Base-by-base conservation (phyloP, 2,113 vertebrate genomes). In the Spheniscus mendiculus region DNA sequence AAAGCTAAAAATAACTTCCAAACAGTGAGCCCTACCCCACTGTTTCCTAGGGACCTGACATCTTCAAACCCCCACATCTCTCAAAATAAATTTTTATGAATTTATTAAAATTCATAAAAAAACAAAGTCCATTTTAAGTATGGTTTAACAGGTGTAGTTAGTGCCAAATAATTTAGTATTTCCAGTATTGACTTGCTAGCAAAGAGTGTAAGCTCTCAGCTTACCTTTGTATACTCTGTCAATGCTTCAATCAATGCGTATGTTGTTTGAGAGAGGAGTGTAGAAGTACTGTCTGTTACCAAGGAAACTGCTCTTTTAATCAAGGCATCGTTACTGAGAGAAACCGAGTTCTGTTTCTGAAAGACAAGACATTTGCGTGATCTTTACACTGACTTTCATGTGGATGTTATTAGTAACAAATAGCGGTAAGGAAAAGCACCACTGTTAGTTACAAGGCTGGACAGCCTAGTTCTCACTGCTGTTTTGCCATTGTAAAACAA, bases 191-290 rank as follows among this genome's bases (percentile, higher is more conserved):
- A 16, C 10, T 30, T 70, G 71, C 17, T 53, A 22, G 30, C 47
- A n/a, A 47, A 52, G 17, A 0, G 5, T 9, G 42, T 5, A 12
- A 5, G 5, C 52, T 72, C 18, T 1, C 36, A 27, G 38, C 96
- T 79, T 83, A 98, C 98, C 98, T 98, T 98, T 3, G 98, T 98
- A 26, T 99, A 99, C 53, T 98, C 98, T 15, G 98, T 98, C 90
- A 98, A 25, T 5, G 98, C 98, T 89, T 99, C 98, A 42, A 98
- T 98, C 73, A 98, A 11, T 0, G 98, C 98, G 0, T 98, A 98
- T 0, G 98, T 98, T 32, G 98, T 98, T 78, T 99, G 98, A 15
- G 98, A 98, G 86, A 99, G 98, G 80, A 98, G 98, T 7, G 98
- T 98, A 8, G 98, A 97, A 9, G 98, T 98, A 55, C 98, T 98